These are phyloP conservation scores for Leptopilina myrica DNA, from an alignment of 2,888 invertebrate species.

Conservation along the genomic window DNA sequence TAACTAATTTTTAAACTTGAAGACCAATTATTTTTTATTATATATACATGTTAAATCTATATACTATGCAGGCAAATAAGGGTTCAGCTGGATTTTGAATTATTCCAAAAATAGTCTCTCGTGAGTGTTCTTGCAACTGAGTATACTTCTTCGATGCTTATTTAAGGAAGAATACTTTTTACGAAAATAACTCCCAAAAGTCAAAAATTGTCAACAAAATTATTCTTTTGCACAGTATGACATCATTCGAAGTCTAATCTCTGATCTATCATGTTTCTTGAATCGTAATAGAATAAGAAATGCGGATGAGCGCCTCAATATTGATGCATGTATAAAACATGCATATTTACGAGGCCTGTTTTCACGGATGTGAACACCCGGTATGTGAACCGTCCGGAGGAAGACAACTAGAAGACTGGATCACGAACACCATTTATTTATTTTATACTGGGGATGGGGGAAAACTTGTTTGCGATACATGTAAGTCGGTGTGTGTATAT, in stretches of 20 bases:
- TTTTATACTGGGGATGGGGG: slow-evolving; percentile 69
- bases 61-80: too few relatives aligned
- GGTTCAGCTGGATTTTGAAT: too few relatives aligned
- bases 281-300: slow-evolving; percentile 22
- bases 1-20: too few relatives aligned
- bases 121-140: too few relatives aligned
- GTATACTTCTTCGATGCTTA: too few relatives aligned
- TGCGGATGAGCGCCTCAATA: slow-evolving; percentile 58
- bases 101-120: too few relatives aligned
- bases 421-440: slow-evolving; percentile 71
- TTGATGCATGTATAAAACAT: slow-evolving; percentile 71
- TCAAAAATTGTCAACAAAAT: background rate
- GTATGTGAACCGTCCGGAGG: slow-evolving; percentile 69
- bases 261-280: slow-evolving; percentile 20
- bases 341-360: slow-evolving; percentile 74
- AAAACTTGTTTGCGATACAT: slow-evolving; percentile 71
- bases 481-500: slow-evolving; percentile 11
- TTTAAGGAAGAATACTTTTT: too few relatives aligned
- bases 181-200: too few relatives aligned
- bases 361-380: slow-evolving; percentile 75
- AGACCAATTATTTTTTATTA: too few relatives aligned
- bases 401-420: slow-evolving; percentile 66
- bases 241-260: background rate
- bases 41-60: too few relatives aligned
- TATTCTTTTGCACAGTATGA: background rate